Evolutionary conservation across 2,888 invertebrate genomes (phyloP), one percentile per base, ranked within the genome.

Genomic region (Parnassius apollo): DNA sequence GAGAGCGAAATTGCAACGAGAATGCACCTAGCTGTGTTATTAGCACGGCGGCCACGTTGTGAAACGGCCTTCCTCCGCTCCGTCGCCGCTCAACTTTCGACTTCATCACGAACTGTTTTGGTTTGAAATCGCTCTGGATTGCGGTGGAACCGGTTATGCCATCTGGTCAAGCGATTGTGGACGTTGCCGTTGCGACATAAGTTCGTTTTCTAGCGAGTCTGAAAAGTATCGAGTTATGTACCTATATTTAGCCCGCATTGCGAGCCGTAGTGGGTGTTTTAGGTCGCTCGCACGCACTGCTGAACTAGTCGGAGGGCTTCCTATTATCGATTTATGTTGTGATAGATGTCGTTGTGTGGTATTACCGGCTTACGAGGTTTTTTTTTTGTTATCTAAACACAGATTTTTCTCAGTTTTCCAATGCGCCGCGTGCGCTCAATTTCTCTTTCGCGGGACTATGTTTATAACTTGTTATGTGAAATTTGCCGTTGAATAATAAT

Each of bases 1-100:
- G 91, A 91, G 91, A 91, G 91, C 89, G 91, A 91, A 91, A 91
- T 91, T 91, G 91, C 91, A 91, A 81, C 86, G 85, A 90, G 88
- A 90, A 91, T 91, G 91, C 91, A 91, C 89, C 91, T 91, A 91
- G 88, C 88, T 88, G 85, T 87, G 89, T 89, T 91, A 91, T 91
- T 90, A 88, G 83, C 82, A 77, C 73, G 77, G 70, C 79, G 71
- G 73, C 76, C 77, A 74, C 73, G 73, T 81, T 81, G 76, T 78
- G 75, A 86, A 91, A 88, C 81, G 82, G 82, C 89, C 80, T 78
- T 83, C 79, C 80, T 72, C 65, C 49, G 64, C 61, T 61, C 62
- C 60, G 64, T 57, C 71, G 65, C 46, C 64, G 65, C 56, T 70
- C 69, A 78, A 80, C 79, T 71, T 69, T 67, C 69, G 73, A 81